Base-by-base conservation (phyloP, 2,113 vertebrate species). In the Saguinus imperator region DNA sequence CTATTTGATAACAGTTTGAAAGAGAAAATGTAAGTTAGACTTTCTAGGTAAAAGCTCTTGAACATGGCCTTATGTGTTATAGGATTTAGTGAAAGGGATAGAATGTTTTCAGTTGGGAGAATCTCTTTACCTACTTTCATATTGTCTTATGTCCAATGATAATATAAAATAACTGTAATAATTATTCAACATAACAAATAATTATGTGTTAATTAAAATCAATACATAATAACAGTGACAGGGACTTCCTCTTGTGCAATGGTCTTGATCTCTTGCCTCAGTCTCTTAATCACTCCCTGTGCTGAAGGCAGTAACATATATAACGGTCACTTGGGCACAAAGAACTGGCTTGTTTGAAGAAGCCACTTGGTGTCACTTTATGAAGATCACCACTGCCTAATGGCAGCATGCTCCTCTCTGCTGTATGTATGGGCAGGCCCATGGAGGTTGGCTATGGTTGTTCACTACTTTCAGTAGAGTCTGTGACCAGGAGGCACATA, bases 361-460 rank as follows among this genome's bases (percentile, higher is more conserved):
- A 55, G 12, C 3, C 20, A 18, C 21, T 8, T 1, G 0, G 5
- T 81, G 8, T 91, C 3, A 2, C 2, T 50, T n/a, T 16, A 6
- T 4, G 18, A 81, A 52, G 12, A 37, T 45, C 50, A 12, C 48
- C 4, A 52, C 5, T 20, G 0, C 12, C 13, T 37, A 14, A 43
- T 29, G 18, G 18, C 5, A 27, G 3, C 4, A 9, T 0, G 0
- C 0, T 48, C 25, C 25, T 87, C 18, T 43, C 25, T 43, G 1
- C 17, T 13, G 1, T 23, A 35, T 10, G 40, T 3, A 3, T 57
- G 8, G 37, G 5, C 4, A 35, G 32, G 5, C n/a, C 61, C 29
- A 6, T 14, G 18, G 0, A 5, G 17, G 6, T 0, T 0, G 4
- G 5, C 3, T 61, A 4, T 0, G 11, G 9, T 0, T 37, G 10